Base-by-base conservation (phyloP, 2,888 invertebrate genomes). In the Drosophila dives region DNA sequence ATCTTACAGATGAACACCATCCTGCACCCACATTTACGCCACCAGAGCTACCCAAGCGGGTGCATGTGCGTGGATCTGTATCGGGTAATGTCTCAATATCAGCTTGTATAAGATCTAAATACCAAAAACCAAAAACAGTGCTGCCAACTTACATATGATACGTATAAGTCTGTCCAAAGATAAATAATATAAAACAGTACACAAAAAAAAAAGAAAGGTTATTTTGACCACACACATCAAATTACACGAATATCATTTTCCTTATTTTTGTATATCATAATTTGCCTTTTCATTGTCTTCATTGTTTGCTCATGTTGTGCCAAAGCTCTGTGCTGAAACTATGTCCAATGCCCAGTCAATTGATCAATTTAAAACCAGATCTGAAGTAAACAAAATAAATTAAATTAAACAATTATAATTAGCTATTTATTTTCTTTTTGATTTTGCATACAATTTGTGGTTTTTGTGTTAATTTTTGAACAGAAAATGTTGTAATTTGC, bases 41-140 rank as follows among this genome's bases (percentile, higher is more conserved):
- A 95, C 98, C 98, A 96, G 98, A 98, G 97, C 97, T 98, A 95
- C 98, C 98, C 95, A 98, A 98, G 97, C 97, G 97, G 96, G 97
- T 97, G 96, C 98, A 98, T 96, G 96, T 97, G 94, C 96, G 98
- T 97, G 98, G 98, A 97, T 95, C 94, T 91, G 92, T 94, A 91
- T 92, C 93, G 92, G 93, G 86, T 88, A 81, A 89, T 72, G 77
- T 83, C 72, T 80, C 81, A 75, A 72, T 64, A 72, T 72, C 76
- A 58, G 83, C 72, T 80, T 77, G 42, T 33, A 49, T 72, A 67
- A 45, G 40, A 66, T 42, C 45, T 58, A 54, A 56, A 71, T 56
- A 54, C 48, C 62, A 38, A 53, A 58, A 71, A 59, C 56, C 48
- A 64, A 38, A 38, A 53, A 58, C 60, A 65, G 61, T 54, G 64